phyloP scores from a whole-genome alignment of 2,113 vertebrate species.

The Larimichthys polyactis region DNA sequence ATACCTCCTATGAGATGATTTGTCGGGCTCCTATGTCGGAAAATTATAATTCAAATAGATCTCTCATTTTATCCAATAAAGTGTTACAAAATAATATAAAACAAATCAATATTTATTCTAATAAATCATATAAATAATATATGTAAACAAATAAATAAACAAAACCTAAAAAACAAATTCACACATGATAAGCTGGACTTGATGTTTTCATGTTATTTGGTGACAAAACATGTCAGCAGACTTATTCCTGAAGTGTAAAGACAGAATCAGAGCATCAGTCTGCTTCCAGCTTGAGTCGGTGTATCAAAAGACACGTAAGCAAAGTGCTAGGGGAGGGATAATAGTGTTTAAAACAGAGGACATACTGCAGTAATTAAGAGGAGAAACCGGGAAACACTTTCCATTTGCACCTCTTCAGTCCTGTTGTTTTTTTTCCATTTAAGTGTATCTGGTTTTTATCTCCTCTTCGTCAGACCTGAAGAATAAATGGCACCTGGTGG shows the following conservation, averaged over 20 bases:
- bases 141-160: no score
- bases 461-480: constrained; percentile 85
- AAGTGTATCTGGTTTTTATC: constrained; percentile 27
- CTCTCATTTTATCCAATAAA: neutral
- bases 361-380: neutral
- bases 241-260: neutral
- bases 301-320: neutral
- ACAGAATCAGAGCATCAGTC: neutral
- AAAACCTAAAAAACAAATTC: neutral
- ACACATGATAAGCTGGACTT: neutral
- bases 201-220: neutral
- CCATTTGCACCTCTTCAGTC: constrained; percentile 11
- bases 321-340: constrained; percentile 4
- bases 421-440: constrained; percentile 15
- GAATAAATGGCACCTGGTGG: constrained; percentile 97
- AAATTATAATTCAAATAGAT: neutral
- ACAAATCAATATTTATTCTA: no score
- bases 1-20: neutral
- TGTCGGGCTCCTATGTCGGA: neutral
- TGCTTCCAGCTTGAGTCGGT: neutral
- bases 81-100: neutral
- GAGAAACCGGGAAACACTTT: constrained; percentile 24
- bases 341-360: constrained; percentile 13
- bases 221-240: neutral
- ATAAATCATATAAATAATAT: no score